Base-by-base conservation (phyloP, 2,888 invertebrate genomes). In the Acronicta aceris region DNA sequence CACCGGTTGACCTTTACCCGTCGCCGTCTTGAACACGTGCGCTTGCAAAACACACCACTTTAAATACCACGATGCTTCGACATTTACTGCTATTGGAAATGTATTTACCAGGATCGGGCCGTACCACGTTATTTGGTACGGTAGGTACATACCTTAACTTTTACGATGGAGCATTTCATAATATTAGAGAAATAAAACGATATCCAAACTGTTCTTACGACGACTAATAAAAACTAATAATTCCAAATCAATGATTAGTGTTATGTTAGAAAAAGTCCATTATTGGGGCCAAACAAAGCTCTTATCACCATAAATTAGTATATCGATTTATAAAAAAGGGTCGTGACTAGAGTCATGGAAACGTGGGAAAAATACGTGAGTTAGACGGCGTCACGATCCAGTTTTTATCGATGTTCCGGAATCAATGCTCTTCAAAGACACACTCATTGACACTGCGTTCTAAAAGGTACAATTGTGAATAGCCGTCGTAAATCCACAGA, bases 321-420 rank as follows among this genome's bases (percentile, higher is more conserved):
- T 65, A 69, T 71, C 50, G 48, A 36, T 54, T 63, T 60, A 73
- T 69, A 78, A 72, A 71, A 82, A 83, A 79, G 71, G 74, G 75
- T 83, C 85, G 86, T 89, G 85, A 87, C 84, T 81, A 71, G 76
- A 79, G 78, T 75, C 71, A 74, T 71, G 72, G 81, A 82, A 87
- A 83, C 89, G 89, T 91, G 91, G 87, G 90, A 91, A 90, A 86
- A 83, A 83, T 74, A 81, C 83, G 84, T 85, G 82, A 83, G 83
- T 76, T 81, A 73, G 78, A 77, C 21, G 68, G 47, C 81, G 81
- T 81, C 87, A 89, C 90, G 87, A 89, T 82, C 82, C 63, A 74
- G 82, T 88, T 90, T 89, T 90, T 90, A 86, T 87, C 76, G 76
- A 79, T 71, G 65, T 76, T 79, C 73, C 74, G 80, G 81, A 82